Evolutionary conservation across 1,140 invertebrate species (phyloP), one percentile per base, ranked within the genome.

Genomic region (Heliothis virescens): DNA sequence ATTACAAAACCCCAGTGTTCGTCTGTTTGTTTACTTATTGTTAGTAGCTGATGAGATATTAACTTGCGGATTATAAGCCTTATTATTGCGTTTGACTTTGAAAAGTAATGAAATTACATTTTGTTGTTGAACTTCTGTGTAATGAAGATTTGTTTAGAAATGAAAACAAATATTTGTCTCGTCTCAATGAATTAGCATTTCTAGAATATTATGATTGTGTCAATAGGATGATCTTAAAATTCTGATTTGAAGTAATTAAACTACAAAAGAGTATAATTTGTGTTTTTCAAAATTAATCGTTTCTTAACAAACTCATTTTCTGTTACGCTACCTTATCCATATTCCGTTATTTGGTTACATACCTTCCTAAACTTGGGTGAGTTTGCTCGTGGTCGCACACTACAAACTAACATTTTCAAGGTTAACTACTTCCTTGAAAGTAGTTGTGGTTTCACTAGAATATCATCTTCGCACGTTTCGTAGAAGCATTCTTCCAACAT

Each of bases 1-100:
- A 52, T 69, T 52, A 48, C 65, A 52, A 9, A 13, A 57, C 59
- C 21, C 15, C 11, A 26, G 11, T 69, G 65, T 52, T 26, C 47
- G 16, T 4, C 21, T 52, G 47, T 69, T 63, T 52, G 65, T 52
- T 69, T 47, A n/a, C n/a, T 69, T 65, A 48, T 65, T 62, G 59
- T 62, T 62, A 34, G 26, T 62, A 69, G 41, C 47, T 69, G 47
- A 52, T 52, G 65, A 26, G 47, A 52, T 50, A 34, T 41, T 63
- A 47, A 63, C 41, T 63, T 29, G 62, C 29, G 34, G 41, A 63
- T 63, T 63, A 63, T 12, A 15, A n/a, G 62, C 15, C 5, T 63
- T 41, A 63, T 63, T 63, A 63, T 63, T 63, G 41, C 2, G 15
- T 15, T 16, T 63, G 5, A 16, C 16, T 47, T 34, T 16, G 62